phyloP scores from a whole-genome alignment of 2,113 vertebrate species.

The Crotalus helleri region DNA sequence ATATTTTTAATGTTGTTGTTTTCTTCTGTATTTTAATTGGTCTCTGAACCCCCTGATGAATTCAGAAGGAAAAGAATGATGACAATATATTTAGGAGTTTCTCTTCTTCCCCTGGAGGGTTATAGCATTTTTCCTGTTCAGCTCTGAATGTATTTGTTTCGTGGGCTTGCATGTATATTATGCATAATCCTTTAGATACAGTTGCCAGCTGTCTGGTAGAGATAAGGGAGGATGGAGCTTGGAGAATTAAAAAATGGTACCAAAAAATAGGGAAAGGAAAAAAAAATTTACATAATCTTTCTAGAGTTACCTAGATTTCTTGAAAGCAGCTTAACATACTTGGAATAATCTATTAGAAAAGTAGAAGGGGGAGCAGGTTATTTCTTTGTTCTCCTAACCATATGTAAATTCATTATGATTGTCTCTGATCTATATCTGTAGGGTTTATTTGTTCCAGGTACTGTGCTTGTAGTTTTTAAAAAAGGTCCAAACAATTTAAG shows the following conservation, averaged over 20 bases:
- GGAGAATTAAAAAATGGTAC: constrained; percentile 59
- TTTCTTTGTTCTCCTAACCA: constrained; percentile 29
- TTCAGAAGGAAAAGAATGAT: constrained; percentile 45
- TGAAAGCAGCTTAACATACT: constrained; percentile 70
- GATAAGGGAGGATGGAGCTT: constrained; percentile 82
- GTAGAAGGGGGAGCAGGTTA: constrained; percentile 47
- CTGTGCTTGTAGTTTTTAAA: constrained; percentile 15
- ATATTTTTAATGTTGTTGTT: not conserved
- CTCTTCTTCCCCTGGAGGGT: constrained; percentile 48
- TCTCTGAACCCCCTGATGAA: constrained; percentile 42
- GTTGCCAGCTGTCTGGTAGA: constrained; percentile 90
- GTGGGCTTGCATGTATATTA: constrained; percentile 53
- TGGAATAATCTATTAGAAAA: constrained; percentile 70
- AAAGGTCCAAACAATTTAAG: constrained; percentile 19
- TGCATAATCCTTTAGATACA: constrained; percentile 91
- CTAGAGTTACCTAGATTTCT: constrained; percentile 66
- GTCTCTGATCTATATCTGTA: constrained; percentile 22
- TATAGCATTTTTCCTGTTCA: constrained; percentile 54
- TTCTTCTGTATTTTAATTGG: not conserved
- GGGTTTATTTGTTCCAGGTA: constrained; percentile 33
- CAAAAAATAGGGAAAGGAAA: constrained; percentile 59
- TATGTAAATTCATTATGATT: constrained; percentile 45
- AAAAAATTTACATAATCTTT: constrained; percentile 77
- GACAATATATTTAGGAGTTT: constrained; percentile 54
- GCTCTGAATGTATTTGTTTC: constrained; percentile 51